These are phyloP conservation scores for Regulus satrapa DNA, from an alignment of 2,113 vertebrate species.

Conservation along the genomic window DNA sequence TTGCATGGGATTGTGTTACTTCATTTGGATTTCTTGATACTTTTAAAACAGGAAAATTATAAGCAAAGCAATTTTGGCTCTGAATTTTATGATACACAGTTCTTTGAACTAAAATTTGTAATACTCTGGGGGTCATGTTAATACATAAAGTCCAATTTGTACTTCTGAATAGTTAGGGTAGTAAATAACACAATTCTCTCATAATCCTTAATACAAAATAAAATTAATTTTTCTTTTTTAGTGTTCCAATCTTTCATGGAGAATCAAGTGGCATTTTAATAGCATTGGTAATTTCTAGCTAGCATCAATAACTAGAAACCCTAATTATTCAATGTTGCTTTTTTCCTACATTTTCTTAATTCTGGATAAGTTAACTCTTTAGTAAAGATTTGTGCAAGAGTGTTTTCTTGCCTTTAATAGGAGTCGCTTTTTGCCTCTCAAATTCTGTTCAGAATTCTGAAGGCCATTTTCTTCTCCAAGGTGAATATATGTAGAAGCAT, in stretches of 20 bases:
- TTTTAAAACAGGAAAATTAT: not conserved
- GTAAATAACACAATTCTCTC: not conserved
- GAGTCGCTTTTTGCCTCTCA: not conserved
- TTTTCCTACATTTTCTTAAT: not conserved
- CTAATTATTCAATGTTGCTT: not conserved
- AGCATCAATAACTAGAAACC: not conserved
- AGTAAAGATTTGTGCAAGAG: not conserved
- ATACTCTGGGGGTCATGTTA: not conserved
- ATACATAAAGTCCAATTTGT: not conserved
- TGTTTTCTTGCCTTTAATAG: not conserved
- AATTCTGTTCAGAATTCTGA: not conserved
- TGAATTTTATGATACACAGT: not conserved
- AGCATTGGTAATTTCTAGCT: not conserved
- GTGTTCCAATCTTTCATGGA: not conserved
- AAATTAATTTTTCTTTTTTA: not conserved
- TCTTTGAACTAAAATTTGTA: not conserved
- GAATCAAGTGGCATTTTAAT: not conserved
- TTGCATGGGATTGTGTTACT: not conserved
- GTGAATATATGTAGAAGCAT: not conserved
- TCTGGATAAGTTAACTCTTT: not conserved
- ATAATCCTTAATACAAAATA: not conserved
- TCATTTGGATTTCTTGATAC: not conserved
- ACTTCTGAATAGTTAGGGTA: not conserved
- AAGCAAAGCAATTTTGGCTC: not conserved
- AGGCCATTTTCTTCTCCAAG: not conserved